These are phyloP conservation scores for Willisornis vidua DNA, from an alignment of 2,113 vertebrate species.

Conservation along the genomic window DNA sequence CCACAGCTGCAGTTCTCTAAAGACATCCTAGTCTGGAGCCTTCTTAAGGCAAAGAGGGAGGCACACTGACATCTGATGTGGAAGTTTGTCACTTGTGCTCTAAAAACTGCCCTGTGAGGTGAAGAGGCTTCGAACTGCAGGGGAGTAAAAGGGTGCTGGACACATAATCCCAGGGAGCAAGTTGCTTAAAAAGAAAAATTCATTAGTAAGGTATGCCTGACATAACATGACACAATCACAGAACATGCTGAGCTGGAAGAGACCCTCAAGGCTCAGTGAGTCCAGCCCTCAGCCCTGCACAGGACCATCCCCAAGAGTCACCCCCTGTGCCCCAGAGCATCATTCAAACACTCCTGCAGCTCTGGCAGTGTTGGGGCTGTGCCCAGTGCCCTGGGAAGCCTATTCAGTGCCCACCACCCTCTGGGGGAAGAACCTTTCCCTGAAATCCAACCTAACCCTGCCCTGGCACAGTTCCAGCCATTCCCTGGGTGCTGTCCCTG, in stretches of 20 bases:
- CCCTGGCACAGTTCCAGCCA: neutral
- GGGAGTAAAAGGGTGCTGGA: neutral
- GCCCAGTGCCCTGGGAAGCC: neutral
- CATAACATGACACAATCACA: neutral
- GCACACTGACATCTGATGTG: neutral
- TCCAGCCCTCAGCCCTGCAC: neutral
- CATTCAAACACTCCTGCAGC: neutral
- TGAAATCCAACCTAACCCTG: neutral
- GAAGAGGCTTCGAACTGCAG: neutral
- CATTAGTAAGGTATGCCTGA: neutral
- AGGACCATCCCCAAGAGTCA: neutral
- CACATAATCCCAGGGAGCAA: neutral
- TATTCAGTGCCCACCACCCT: neutral
- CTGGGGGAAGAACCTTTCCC: neutral
- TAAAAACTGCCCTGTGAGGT: neutral
- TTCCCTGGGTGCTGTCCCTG: neutral
- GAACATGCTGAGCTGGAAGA: neutral
- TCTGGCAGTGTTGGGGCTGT: neutral
- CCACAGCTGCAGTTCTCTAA: neutral
- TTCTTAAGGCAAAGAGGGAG: neutral
- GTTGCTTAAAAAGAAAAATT: neutral
- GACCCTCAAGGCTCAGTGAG: neutral
- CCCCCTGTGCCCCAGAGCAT: neutral
- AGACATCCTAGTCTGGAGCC: neutral
- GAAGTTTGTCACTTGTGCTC: neutral